Percentiles rank a stretch among this genome's conserved stretches.
Conservation (phyloP, 2,113 vertebrate species). For the Orthonyx spaldingii region DNA sequence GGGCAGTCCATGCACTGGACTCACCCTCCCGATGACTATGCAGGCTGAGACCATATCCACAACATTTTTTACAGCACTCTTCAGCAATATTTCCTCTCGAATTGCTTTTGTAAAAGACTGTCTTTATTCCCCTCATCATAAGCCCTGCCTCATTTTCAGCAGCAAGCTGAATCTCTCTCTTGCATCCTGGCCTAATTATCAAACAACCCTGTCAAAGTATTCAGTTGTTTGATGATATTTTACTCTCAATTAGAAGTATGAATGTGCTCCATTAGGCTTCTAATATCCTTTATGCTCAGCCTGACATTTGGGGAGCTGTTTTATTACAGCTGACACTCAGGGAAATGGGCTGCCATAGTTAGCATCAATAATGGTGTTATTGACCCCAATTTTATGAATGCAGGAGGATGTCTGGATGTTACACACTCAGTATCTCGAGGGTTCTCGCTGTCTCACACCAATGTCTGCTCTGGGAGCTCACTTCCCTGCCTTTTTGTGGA, state of each 20-base stretch:
- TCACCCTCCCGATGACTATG: neutral
- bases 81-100: neutral
- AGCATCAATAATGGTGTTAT: conserved; percentile 24
- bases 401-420: neutral
- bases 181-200: conserved; percentile 43
- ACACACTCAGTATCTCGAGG: neutral
- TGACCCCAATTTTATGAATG: conserved; percentile 41
- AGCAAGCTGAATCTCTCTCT: neutral
- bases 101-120: neutral
- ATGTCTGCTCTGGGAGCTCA: neutral
- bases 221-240: conserved; percentile 52
- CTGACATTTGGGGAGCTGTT: conserved; percentile 56
- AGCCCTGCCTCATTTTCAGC: conserved; percentile 3
- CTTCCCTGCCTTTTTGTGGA: neutral
- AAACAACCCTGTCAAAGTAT: conserved; percentile 36
- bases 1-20: neutral
- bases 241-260: conserved; percentile 58
- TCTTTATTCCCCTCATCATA: neutral
- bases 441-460: neutral
- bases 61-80: neutral
- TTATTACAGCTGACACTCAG: conserved; percentile 20
- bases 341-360: conserved; percentile 12
- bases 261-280: conserved; percentile 57
- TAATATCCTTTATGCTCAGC: conserved; percentile 45
- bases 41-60: neutral